Evolutionary conservation across 2,888 invertebrate species (phyloP), one percentile per base, ranked within the genome.

Genomic region (Leptopilina myrica): DNA sequence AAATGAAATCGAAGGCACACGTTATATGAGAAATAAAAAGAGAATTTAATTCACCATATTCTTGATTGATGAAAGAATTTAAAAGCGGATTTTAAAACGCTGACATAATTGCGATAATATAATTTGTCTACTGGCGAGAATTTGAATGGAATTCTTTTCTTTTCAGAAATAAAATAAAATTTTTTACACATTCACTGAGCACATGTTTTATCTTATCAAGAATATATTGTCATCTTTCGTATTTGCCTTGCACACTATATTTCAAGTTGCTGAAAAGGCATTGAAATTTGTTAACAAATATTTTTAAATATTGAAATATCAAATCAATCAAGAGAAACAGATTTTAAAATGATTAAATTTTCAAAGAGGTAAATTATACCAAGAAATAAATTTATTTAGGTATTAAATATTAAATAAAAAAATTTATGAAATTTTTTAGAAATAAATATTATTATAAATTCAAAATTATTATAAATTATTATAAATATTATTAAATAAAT

Each of bases 131-230:
- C 59, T 15, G n/a, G 7, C 59, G 15, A 59, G n/a, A 59, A 59
- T n/a, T 59, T n/a, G 43, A 43, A 43, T 43, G 5, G 7, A 43
- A 43, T 8, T 8, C 6, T 8, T 43, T n/a, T n/a, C n/a, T 15
- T 15, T 62, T 62, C 15, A 1, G n/a, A 8, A 20, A 62, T 20
- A 15, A 20, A 15, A 62, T 20, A 1, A 15, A 1, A 62, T 9
- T 15, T 62, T 62, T 15, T 62, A 15, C 15, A 15, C 15, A 20
- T 62, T 62, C 9, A 33, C 64, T 64, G 12, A 20, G 20, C 11
- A 64, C 15, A 66, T n/a, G 15, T 20, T 14, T 26, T 33, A 69
- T 69, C 69, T 69, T 69, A 53, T 69, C n/a, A 69, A 53, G 69
- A 33, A 53, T 53, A 53, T 53, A 69, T 53, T 69, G 26, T 69